Conservation (phyloP, 2,797 vertebrate genomes). For the Hoplostethus atlanticus region DNA sequence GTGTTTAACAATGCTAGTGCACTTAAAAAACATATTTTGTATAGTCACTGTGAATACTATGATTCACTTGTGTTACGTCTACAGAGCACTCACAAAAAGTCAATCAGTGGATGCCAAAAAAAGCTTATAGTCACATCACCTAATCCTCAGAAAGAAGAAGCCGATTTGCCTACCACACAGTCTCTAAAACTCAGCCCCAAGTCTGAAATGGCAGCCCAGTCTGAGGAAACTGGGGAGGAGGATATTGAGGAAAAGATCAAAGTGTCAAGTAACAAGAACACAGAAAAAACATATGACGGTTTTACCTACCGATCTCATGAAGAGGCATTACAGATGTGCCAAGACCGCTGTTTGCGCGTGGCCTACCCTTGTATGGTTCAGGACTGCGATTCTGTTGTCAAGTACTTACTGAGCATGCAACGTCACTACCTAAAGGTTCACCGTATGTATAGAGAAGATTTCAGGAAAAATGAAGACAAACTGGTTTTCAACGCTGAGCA, state of each 20-base stretch:
- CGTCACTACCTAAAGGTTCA: conserved; percentile 93
- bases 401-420: conserved; percentile 88
- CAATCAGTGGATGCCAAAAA: conserved; percentile 86
- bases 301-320: conserved; percentile 88
- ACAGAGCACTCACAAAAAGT: conserved; percentile 89
- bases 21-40: conserved; percentile 91
- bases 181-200: conserved; percentile 43
- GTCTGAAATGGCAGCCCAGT: conserved; percentile 24
- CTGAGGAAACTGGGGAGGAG: conserved; percentile 44
- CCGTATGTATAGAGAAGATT: conserved; percentile 81
- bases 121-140: conserved; percentile 84
- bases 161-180: conserved; percentile 53
- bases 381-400: conserved; percentile 94
- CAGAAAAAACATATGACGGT: background rate
- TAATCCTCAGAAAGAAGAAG: conserved; percentile 63
- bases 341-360: conserved; percentile 87
- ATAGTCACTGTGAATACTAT: conserved; percentile 89
- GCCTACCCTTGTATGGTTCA: conserved; percentile 96
- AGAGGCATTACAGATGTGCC: conserved; percentile 96
- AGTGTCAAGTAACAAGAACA: background rate
- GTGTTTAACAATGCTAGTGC: conserved; percentile 89
- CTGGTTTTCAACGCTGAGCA: conserved; percentile 86
- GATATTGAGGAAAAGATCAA: conserved; percentile 6
- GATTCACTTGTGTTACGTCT: conserved; percentile 90
- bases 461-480: conserved; percentile 81